Evolutionary conservation across 2,113 vertebrate species (phyloP), one percentile per base, ranked within the genome.

Genomic region (Phaethornis superciliosus): DNA sequence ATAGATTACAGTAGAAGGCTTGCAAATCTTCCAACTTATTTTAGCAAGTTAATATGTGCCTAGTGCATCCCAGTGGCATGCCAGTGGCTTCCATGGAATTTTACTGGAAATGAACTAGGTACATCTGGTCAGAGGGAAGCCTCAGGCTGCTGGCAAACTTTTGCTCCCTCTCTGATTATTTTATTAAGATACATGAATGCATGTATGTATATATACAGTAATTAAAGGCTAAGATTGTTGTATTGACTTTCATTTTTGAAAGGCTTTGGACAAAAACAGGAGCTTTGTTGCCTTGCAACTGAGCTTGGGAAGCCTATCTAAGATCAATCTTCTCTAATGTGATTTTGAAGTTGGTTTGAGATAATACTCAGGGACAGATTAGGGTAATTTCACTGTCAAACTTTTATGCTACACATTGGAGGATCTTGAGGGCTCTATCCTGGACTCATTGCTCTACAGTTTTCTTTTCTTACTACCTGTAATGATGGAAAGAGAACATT

Each of bases 31-130:
- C 62, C 3, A 0, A 92, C 82, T 95, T 92, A n/a, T 94, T 94
- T 88, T 90, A 95, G 88, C 68, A 92, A 94, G 90, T 55, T 95
- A 91, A 74, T 93, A 92, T 52, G 37, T 72, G 64, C 88, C 47
- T 90, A 88, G 80, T 68, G 74, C 44, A 88, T 80, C 88, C 64
- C 76, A 78, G 46, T 65, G 72, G 79, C 71, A 95, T 93, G 80
- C 71, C 85, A 88, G 90, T 81, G 92, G 88, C 88, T 96, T 94
- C 64, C 68, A 81, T 71, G 88, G 80, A 93, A 92, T 95, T 90
- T 94, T 91, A 83, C 55, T 94, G 88, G 88, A 94, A 88, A 91
- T 88, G 64, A 92, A 83, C 60, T 70, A 88, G 85, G 19, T 70
- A 83, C 4, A 7, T 93, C 64, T 93, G 79, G 71, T 90, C 79